Conservation (phyloP, 53 echinoderm and acorn worm species). For the Patiria pectinifera region DNA sequence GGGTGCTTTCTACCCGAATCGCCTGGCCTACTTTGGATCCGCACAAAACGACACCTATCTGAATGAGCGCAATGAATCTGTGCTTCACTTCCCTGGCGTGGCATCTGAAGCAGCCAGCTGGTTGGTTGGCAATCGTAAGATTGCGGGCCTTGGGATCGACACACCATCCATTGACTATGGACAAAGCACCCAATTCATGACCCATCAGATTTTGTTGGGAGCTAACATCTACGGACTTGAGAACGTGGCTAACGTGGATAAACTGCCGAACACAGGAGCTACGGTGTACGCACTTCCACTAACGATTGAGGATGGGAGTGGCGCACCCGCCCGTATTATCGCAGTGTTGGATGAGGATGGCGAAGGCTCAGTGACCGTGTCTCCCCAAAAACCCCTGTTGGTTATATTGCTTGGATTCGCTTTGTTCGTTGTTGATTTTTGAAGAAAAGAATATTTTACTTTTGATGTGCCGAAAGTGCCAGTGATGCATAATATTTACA, state of each 20-base stretch:
- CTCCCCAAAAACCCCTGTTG: no score
- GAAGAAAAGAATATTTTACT: no score
- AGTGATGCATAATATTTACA: no score
- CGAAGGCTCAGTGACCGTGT: no score
- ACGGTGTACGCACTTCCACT: constrained; percentile 46
- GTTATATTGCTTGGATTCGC: no score
- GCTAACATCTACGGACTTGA: constrained; percentile 41
- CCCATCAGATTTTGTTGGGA: constrained; percentile 30
- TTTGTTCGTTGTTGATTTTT: no score
- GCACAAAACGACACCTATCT: constrained; percentile 34
- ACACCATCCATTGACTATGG: constrained; percentile 54
- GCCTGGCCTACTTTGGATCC: constrained; percentile 45
- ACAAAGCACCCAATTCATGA: background rate
- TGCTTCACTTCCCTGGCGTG: constrained; percentile 53
- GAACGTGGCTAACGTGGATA: constrained; percentile 60
- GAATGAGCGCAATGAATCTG: constrained; percentile 15
- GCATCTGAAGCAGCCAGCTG: constrained; percentile 50
- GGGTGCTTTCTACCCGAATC: constrained; percentile 3
- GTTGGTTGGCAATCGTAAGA: constrained; percentile 54
- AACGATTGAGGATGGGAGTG: constrained; percentile 47
- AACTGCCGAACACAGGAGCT: constrained; percentile 29
- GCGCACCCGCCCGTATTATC: constrained; percentile 50
- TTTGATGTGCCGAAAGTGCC: no score
- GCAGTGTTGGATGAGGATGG: constrained; percentile 36
- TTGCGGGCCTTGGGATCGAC: constrained; percentile 54